Conservation (phyloP, 2,888 invertebrate species). For the Ophion obscuratus region DNA sequence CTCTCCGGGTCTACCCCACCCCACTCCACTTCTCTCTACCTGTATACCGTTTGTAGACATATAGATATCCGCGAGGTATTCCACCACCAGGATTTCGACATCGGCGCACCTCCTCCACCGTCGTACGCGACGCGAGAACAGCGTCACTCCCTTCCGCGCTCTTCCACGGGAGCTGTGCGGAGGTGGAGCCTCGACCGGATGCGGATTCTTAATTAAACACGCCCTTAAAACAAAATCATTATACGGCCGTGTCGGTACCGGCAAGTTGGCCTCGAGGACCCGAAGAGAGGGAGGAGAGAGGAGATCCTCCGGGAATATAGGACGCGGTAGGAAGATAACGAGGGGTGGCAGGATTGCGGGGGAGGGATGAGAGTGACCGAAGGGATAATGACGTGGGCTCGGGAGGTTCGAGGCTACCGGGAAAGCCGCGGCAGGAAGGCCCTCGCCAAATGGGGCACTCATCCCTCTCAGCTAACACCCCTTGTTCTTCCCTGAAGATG, state of each 20-base stretch:
- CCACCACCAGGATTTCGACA: conserved; percentile 59
- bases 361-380: conserved; percentile 51
- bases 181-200: conserved; percentile 83
- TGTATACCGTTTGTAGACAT: conserved; percentile 10
- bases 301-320: conserved; percentile 30
- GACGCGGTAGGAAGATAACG: conserved; percentile 3
- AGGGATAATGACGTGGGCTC: conserved; percentile 60
- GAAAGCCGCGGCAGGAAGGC: conserved; percentile 60
- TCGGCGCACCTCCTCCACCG: conserved; percentile 68
- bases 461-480: conserved; percentile 29
- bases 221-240: conserved; percentile 84
- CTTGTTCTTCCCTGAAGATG: conserved; percentile 27
- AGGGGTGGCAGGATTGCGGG: neutral
- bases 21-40: neutral
- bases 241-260: conserved; percentile 77
- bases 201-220: conserved; percentile 84
- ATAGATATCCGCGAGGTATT: conserved; percentile 26
- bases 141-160: conserved; percentile 70
- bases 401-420: conserved; percentile 53
- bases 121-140: conserved; percentile 60
- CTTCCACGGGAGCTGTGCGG: conserved; percentile 68
- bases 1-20: neutral
- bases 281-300: conserved; percentile 56
- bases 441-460: conserved; percentile 60
- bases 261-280: conserved; percentile 63